A percentile compares a stretch with the other conserved stretches of the same genome.
These are phyloP conservation scores for Girardia tigrina DNA, from an alignment of 2,888 invertebrate species.

Conservation along the genomic window DNA sequence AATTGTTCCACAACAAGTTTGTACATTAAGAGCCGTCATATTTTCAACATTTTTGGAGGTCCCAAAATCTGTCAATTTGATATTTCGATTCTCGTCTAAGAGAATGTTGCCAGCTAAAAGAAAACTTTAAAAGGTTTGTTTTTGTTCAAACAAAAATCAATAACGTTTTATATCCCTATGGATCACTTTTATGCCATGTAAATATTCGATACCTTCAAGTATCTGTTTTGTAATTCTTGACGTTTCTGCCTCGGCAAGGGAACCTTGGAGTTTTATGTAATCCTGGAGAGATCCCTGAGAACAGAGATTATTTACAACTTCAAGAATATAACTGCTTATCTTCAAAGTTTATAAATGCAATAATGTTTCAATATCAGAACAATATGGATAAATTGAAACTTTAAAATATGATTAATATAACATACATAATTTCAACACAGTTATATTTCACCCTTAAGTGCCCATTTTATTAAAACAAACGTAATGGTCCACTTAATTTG, in stretches of 20 bases:
- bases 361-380: no score
- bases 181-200: not conserved
- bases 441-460: no score
- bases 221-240: not conserved
- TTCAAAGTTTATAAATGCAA: no score
- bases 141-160: not conserved
- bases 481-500: no score
- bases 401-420: no score
- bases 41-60: not conserved
- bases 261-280: not conserved
- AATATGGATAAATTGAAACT: no score
- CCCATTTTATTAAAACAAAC: no score
- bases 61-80: slow-evolving; percentile 10
- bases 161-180: not conserved
- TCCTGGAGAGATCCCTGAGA: slow-evolving; percentile 1
- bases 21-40: not conserved
- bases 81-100: not conserved
- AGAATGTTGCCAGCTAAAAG: not conserved
- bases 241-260: not conserved
- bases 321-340: no score
- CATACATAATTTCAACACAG: no score
- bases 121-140: not conserved
- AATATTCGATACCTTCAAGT: slow-evolving; percentile 4
- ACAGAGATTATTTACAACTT: no score
- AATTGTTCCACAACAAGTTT: not conserved